A percentile compares a stretch with the other conserved stretches of the same genome.
These are phyloP conservation scores for Xiphophorus maculatus DNA, from an alignment of 2,113 vertebrate species.

Conservation along the genomic window DNA sequence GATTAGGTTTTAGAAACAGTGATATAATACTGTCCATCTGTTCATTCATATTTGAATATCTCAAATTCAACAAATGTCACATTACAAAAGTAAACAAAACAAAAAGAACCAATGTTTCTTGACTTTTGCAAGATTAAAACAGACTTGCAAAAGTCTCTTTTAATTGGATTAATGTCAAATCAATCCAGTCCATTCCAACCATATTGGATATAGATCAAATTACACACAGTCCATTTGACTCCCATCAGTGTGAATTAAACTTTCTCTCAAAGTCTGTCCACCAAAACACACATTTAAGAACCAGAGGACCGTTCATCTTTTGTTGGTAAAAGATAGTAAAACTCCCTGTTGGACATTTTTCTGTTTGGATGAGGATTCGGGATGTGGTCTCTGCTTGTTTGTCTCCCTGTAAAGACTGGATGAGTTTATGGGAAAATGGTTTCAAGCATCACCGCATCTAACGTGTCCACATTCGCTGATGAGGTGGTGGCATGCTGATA, in stretches of 20 bases:
- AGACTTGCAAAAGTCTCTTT: not conserved
- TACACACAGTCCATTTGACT: no score
- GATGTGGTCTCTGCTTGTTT: not conserved
- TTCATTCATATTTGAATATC: not conserved
- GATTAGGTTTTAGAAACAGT: not conserved
- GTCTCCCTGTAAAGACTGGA: no score
- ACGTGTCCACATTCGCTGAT: not conserved
- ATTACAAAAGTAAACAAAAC: not conserved
- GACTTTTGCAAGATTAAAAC: no score
- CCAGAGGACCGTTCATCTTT: not conserved
- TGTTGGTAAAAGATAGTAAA: not conserved
- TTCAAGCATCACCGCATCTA: no score
- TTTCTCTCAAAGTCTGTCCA: no score
- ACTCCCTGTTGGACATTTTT: not conserved
- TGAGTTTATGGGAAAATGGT: no score
- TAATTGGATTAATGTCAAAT: not conserved
- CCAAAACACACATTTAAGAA: not conserved
- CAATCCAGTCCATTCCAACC: no score
- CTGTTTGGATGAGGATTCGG: not conserved
- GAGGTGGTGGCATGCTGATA: not conserved
- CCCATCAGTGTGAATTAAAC: no score
- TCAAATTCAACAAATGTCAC: not conserved
- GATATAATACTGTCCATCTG: not conserved
- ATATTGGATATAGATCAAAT: no score
- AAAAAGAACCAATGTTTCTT: not conserved